Percentiles rank a stretch among this genome's conserved stretches.
Evolutionary conservation across 1,140 invertebrate species (phyloP).

Genomic region (Wiebesia pumilae): DNA sequence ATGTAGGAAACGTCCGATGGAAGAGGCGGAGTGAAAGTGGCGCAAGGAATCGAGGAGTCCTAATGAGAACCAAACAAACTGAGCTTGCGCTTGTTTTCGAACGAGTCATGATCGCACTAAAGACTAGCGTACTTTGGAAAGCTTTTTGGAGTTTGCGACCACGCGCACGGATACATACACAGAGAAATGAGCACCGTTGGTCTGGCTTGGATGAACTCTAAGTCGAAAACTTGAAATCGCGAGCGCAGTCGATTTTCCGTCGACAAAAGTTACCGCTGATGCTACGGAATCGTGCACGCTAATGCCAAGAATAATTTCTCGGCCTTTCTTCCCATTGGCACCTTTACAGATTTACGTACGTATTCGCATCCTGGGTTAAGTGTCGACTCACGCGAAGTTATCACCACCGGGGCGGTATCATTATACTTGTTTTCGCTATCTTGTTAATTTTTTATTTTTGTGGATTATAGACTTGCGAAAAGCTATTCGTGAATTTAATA

Average conservation of each 20-base stretch:
- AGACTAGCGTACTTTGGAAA: conserved; percentile 15
- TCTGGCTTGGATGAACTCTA: not conserved
- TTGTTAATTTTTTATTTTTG: not conserved
- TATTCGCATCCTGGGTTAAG: not conserved
- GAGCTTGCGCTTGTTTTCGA: not conserved
- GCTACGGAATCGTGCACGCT: not conserved
- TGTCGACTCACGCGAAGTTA: conserved; percentile 5
- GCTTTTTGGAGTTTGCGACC: not conserved
- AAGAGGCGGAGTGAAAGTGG: not conserved
- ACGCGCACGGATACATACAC: not conserved
- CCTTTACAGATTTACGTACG: not conserved
- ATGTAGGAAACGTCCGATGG: too few species aligned
- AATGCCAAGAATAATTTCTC: conserved; percentile 8
- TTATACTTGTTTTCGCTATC: conserved; percentile 15
- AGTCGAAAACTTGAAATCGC: conserved; percentile 39
- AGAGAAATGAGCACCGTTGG: not conserved
- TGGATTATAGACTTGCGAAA: conserved; percentile 18
- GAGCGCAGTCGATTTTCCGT: conserved; percentile 34
- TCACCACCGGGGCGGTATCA: not conserved
- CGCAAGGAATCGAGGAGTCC: not conserved
- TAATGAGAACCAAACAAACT: conserved; percentile 52
- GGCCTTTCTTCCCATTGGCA: not conserved
- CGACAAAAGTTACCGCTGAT: conserved; percentile 48
- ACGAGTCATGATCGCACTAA: conserved; percentile 49
- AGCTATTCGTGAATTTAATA: not conserved